phyloP scores from a whole-genome alignment of 2,888 invertebrate species.

The Deroplatys truncata region DNA sequence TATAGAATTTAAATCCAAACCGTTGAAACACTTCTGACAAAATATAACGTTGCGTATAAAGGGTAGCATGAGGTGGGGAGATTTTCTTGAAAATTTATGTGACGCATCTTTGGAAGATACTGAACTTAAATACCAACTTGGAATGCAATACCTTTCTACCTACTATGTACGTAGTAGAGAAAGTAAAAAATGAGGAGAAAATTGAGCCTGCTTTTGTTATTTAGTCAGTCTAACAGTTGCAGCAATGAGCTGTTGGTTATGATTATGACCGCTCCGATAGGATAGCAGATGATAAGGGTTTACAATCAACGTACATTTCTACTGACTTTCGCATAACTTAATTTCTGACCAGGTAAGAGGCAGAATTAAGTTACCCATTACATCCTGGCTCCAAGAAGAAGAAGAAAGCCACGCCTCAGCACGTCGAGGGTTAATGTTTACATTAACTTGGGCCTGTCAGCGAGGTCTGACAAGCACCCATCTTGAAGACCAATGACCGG shows the following conservation, averaged over 20 bases:
- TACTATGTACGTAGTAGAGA: too few species aligned
- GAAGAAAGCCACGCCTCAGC: not conserved
- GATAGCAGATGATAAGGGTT: not conserved
- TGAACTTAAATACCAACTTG: too few species aligned
- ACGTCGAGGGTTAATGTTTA: slow-evolving; percentile 19
- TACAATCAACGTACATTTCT: not conserved
- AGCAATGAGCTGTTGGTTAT: not conserved
- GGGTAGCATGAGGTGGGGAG: too few species aligned
- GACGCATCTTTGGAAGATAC: too few species aligned
- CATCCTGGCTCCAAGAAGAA: not conserved
- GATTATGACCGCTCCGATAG: not conserved
- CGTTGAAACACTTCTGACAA: too few species aligned
- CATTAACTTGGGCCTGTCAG: slow-evolving; percentile 17
- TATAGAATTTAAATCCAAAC: too few species aligned
- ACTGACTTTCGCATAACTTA: not conserved
- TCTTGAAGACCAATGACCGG: slow-evolving; percentile 3
- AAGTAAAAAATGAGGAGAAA: too few species aligned
- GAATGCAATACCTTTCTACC: too few species aligned
- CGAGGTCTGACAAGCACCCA: not conserved
- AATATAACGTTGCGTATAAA: too few species aligned
- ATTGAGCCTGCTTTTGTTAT: too few species aligned
- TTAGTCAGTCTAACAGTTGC: too few species aligned
- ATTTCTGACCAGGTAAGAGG: not conserved
- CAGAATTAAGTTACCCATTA: slow-evolving; percentile 26
- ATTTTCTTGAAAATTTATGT: too few species aligned